Percentiles rank a stretch among this genome's conserved stretches.
phyloP scores from a whole-genome alignment of 2,797 vertebrate species.

The Loriculus beryllinus region DNA sequence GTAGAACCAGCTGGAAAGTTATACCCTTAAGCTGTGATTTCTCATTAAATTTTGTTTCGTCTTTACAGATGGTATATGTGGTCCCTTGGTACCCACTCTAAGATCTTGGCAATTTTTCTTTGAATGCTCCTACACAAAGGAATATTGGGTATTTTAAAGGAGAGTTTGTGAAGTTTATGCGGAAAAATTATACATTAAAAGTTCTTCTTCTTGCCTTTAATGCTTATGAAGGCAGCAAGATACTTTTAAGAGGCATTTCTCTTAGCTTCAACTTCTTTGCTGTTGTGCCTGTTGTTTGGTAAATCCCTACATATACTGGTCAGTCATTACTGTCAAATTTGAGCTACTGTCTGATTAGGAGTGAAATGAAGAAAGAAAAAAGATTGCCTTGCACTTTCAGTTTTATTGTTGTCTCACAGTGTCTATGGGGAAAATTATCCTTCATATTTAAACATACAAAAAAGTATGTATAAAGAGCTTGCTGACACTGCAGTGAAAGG shows the following conservation, averaged over 20 bases:
- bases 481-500: not conserved
- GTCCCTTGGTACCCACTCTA: not conserved
- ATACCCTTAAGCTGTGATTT: not conserved
- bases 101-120: not conserved
- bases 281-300: not conserved
- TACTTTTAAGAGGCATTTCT: not conserved
- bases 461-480: not conserved
- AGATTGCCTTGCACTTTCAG: not conserved
- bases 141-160: not conserved
- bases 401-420: not conserved
- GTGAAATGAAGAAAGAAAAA: not conserved
- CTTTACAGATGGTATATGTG: accelerated
- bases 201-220: not conserved
- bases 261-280: not conserved
- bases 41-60: not conserved
- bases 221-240: not conserved
- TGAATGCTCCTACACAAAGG: not conserved
- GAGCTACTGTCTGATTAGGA: not conserved
- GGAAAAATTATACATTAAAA: not conserved
- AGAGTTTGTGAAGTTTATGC: not conserved
- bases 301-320: not conserved
- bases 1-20: not conserved
- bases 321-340: not conserved
- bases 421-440: not conserved
- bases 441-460: not conserved